Percentiles rank a stretch among this genome's conserved stretches.
Evolutionary conservation across 1,140 invertebrate genomes (phyloP).

Genomic region (Samia ricini): DNA sequence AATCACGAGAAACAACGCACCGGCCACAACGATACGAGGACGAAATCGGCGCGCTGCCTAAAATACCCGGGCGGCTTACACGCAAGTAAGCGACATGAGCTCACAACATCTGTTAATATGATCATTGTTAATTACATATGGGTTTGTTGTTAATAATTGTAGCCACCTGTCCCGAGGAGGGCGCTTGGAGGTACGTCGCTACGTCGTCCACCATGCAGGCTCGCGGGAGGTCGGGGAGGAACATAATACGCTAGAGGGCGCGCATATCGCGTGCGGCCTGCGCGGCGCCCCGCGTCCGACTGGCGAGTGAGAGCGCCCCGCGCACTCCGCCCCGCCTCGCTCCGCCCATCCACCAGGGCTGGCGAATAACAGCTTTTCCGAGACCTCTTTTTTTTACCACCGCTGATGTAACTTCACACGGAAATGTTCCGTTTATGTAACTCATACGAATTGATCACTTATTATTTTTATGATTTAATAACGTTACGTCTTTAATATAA

Average conservation of each 20-base stretch:
- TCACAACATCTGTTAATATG: conserved; percentile 77
- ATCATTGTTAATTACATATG: conserved; percentile 78
- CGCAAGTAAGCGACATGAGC: conserved; percentile 67
- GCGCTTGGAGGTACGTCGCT: conserved; percentile 73
- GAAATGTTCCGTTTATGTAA: conserved; percentile 2
- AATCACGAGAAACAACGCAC: not conserved
- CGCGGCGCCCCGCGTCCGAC: conserved; percentile 69
- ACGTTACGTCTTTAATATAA: not conserved
- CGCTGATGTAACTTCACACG: conserved; percentile 3
- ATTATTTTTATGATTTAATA: too few species aligned
- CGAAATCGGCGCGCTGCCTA: conserved; percentile 55
- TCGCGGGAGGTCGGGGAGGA: conserved; percentile 73
- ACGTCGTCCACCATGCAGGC: conserved; percentile 77
- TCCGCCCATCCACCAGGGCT: conserved; percentile 44
- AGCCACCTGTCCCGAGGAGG: conserved; percentile 76
- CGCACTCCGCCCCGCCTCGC: conserved; percentile 33
- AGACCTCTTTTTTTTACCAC: conserved; percentile 2
- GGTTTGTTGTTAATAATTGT: conserved; percentile 74
- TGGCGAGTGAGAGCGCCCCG: conserved; percentile 36
- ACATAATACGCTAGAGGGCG: conserved; percentile 72
- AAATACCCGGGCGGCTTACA: conserved; percentile 72
- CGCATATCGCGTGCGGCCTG: conserved; percentile 66
- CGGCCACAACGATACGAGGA: conserved; percentile 15
- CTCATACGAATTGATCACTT: not conserved
- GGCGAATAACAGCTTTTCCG: conserved; percentile 39